Evolutionary conservation across 53 echinoderm and acorn worm genomes (phyloP).

Genomic region (Holothuria scabra): DNA sequence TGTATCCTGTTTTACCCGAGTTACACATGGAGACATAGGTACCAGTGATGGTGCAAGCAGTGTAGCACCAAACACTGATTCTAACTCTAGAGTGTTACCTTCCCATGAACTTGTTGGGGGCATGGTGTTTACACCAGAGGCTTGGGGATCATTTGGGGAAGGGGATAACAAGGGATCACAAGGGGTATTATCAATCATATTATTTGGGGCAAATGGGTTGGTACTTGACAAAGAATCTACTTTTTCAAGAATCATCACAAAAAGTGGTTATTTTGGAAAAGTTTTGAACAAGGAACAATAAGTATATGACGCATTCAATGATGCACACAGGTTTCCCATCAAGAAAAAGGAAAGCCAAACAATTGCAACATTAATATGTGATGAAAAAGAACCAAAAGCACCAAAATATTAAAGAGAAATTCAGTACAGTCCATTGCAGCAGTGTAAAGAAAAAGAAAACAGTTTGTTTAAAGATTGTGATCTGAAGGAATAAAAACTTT

Average conservation of each 20-base stretch:
- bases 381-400: not conserved
- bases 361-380: too few species aligned
- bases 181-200: constrained; percentile 17
- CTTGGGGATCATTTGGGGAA: not conserved
- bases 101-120: constrained; percentile 26
- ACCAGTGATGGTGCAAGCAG: constrained; percentile 58
- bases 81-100: constrained; percentile 51
- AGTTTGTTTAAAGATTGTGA: too few species aligned
- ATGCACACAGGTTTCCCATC: too few species aligned
- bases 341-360: too few species aligned
- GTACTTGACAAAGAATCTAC: constrained; percentile 18
- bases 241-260: too few species aligned
- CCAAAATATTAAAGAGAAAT: not conserved
- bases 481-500: too few species aligned
- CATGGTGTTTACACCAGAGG: constrained; percentile 10
- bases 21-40: not conserved
- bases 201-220: constrained; percentile 32
- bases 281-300: too few species aligned
- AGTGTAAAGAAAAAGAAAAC: not conserved
- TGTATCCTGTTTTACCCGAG: not conserved
- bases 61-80: constrained; percentile 62
- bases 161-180: constrained; percentile 12
- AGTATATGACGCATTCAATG: too few species aligned
- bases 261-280: too few species aligned
- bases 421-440: not conserved